Evolutionary conservation across 2,113 vertebrate genomes (phyloP).

Genomic region (Dipodomys spectabilis): DNA sequence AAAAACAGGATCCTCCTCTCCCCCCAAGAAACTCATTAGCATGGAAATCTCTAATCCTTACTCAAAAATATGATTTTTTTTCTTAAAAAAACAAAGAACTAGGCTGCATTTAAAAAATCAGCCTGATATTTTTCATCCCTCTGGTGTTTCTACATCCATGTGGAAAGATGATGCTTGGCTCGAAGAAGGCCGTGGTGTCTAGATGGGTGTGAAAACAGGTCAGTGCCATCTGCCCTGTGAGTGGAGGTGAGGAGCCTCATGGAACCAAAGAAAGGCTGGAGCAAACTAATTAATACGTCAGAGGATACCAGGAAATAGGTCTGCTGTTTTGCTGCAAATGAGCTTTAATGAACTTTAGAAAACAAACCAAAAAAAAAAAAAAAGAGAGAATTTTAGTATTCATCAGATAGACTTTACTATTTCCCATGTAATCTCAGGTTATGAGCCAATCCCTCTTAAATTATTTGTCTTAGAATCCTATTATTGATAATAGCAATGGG

Average conservation of each 20-base stretch:
- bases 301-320: not conserved
- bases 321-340: slow-evolving; percentile 14
- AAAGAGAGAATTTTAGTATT: not conserved
- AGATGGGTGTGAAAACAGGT: not conserved
- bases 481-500: not conserved
- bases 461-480: not conserved
- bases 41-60: slow-evolving; percentile 40
- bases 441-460: not conserved
- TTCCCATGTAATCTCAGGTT: not conserved
- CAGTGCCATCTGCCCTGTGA: not conserved
- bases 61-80: slow-evolving; percentile 20
- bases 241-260: not conserved
- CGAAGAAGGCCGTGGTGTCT: not conserved
- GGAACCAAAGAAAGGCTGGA: not conserved
- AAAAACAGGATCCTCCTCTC: not conserved
- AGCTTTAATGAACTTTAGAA: slow-evolving; percentile 50
- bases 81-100: slow-evolving; percentile 3
- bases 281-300: not conserved
- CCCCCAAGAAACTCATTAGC: not conserved
- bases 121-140: not conserved
- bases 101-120: slow-evolving; percentile 12
- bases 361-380: not conserved
- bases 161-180: not conserved
- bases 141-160: not conserved
- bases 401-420: not conserved